These are phyloP conservation scores for Malaclemys terrapin DNA, from an alignment of 2,113 vertebrate species.

Conservation along the genomic window DNA sequence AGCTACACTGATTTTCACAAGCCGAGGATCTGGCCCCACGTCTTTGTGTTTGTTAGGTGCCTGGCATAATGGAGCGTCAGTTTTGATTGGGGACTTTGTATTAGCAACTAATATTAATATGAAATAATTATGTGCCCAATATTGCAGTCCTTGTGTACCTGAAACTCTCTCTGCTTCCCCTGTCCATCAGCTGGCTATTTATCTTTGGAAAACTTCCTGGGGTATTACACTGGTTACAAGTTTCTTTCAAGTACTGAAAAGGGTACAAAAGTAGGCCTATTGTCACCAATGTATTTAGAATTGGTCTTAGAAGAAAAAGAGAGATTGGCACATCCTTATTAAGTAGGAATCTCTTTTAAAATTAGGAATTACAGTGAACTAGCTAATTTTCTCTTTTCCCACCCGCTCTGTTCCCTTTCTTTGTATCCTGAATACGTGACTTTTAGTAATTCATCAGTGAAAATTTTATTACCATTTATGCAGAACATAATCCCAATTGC, in stretches of 20 bases:
- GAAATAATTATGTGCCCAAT: not conserved
- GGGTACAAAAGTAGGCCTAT: not conserved
- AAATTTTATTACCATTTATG: not conserved
- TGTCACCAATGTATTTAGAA: not conserved
- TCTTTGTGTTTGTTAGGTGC: not conserved
- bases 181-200: not conserved
- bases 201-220: not conserved
- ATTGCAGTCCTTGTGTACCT: not conserved
- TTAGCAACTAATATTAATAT: not conserved
- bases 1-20: not conserved
- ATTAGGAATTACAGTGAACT: not conserved
- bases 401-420: not conserved
- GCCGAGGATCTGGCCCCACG: not conserved
- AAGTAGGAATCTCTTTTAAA: not conserved
- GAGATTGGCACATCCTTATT: not conserved
- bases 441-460: not conserved
- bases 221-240: not conserved
- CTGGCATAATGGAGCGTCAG: not conserved
- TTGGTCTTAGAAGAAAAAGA: not conserved
- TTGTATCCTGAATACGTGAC: not conserved
- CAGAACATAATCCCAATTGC: not conserved
- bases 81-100: not conserved
- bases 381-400: not conserved
- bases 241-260: not conserved
- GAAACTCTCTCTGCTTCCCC: not conserved